Evolutionary conservation across 2,888 invertebrate species (phyloP).

Genomic region (Rotaria socialis): DNA sequence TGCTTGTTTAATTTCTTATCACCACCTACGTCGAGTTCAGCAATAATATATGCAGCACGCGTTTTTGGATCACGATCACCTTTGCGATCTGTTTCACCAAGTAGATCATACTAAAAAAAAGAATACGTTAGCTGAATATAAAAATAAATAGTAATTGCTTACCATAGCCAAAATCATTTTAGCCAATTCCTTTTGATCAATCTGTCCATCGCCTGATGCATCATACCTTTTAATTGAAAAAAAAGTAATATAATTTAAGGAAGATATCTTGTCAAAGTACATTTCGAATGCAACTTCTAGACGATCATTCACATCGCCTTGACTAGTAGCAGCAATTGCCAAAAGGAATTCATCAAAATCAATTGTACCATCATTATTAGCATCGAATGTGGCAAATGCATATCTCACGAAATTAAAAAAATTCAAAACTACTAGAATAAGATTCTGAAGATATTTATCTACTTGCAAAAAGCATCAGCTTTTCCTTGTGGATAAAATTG

Average conservation of each 20-base stretch:
- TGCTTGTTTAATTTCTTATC: slow-evolving; percentile 28
- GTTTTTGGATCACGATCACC: slow-evolving; percentile 7
- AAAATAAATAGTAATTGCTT: not conserved
- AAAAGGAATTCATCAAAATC: slow-evolving; percentile 22
- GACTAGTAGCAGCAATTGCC: slow-evolving; percentile 5
- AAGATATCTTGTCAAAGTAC: not conserved
- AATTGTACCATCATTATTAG: slow-evolving; percentile 22
- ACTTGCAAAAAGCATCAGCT: slow-evolving; percentile 46
- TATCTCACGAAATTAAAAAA: not conserved
- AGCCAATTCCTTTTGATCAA: slow-evolving; percentile 45
- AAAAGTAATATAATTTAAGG: too few species aligned
- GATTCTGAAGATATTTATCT: not conserved
- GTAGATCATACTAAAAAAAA: slow-evolving; percentile 2
- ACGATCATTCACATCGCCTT: slow-evolving; percentile 14
- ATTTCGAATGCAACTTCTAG: slow-evolving; percentile 34
- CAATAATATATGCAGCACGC: not conserved
- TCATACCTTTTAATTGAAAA: slow-evolving; percentile 36
- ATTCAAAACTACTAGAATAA: too few species aligned
- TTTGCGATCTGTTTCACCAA: slow-evolving; percentile 35
- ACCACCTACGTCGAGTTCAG: not conserved
- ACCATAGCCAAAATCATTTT: slow-evolving; percentile 45
- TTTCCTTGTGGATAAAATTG: slow-evolving; percentile 46
- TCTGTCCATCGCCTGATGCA: slow-evolving; percentile 42
- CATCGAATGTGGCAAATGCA: slow-evolving; percentile 18
- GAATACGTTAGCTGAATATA: not conserved